phyloP scores from a whole-genome alignment of 2,113 vertebrate species.

The Macrotus californicus region DNA sequence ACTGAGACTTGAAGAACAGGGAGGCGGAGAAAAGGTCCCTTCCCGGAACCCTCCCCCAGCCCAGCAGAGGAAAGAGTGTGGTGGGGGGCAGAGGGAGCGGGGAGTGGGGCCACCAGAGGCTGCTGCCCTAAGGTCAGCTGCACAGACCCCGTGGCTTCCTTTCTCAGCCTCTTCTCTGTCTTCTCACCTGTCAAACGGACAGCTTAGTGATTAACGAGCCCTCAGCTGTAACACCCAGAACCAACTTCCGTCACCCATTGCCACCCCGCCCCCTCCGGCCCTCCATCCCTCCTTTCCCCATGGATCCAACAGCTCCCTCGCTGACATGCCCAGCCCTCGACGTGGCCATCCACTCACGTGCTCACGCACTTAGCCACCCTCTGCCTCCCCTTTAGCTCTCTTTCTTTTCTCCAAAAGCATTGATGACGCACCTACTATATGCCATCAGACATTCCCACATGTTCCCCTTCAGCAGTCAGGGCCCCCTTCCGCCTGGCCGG shows the following conservation, averaged over 20 bases:
- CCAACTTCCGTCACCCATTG: neutral
- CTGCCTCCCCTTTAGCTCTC: neutral
- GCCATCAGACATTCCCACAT: neutral
- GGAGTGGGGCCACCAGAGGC: neutral
- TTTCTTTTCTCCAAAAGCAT: neutral
- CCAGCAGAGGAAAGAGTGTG: neutral
- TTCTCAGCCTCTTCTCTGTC: neutral
- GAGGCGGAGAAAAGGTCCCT: neutral
- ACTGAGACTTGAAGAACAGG: neutral
- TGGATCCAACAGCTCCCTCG: neutral
- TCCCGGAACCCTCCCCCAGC: constrained; percentile 25
- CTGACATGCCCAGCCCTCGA: neutral
- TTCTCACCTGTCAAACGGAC: neutral
- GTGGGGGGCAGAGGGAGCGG: neutral
- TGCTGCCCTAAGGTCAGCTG: neutral
- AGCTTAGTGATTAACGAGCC: neutral
- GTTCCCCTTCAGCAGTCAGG: neutral
- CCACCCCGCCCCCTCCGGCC: no score
- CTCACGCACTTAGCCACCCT: neutral
- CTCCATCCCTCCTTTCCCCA: neutral
- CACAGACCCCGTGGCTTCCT: neutral
- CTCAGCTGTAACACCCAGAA: neutral
- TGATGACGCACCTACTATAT: neutral
- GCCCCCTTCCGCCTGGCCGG: neutral
- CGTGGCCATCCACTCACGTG: neutral